These are phyloP conservation scores for Parapsyche elsis DNA, from an alignment of 1,140 invertebrate genomes.

Conservation along the genomic window DNA sequence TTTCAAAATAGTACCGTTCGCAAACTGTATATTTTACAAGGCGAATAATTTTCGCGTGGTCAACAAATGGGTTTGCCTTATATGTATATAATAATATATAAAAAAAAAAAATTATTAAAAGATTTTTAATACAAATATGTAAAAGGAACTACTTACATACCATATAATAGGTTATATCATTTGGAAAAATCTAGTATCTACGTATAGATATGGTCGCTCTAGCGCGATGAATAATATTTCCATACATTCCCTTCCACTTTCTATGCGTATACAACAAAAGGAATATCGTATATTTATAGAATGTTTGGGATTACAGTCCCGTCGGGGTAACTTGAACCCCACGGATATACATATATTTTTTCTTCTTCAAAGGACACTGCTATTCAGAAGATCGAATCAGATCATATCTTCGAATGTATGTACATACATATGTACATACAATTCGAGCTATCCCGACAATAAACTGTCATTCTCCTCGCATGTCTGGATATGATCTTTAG, in stretches of 20 bases:
- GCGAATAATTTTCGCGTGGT: too few relatives aligned
- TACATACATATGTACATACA: background rate
- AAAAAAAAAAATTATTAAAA: too few relatives aligned
- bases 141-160: too few relatives aligned
- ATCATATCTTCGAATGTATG: background rate
- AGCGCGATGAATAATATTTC: conserved; percentile 19
- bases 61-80: too few relatives aligned
- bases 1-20: too few relatives aligned
- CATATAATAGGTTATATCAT: too few relatives aligned
- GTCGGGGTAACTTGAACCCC: background rate
- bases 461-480: background rate
- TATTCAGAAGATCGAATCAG: conserved; percentile 7
- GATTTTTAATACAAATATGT: too few relatives aligned
- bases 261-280: background rate
- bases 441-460: background rate
- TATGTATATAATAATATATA: too few relatives aligned
- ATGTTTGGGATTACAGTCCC: conserved; percentile 20
- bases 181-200: too few relatives aligned
- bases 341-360: background rate
- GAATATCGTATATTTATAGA: conserved; percentile 5
- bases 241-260: conserved; percentile 14
- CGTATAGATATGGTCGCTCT: background rate
- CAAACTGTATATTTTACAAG: too few relatives aligned
- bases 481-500: background rate
- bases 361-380: conserved; percentile 6